Evolutionary conservation across 2,113 vertebrate genomes (phyloP), one percentile per base, ranked within the genome.

Genomic region (Hepsetus odoe): DNA sequence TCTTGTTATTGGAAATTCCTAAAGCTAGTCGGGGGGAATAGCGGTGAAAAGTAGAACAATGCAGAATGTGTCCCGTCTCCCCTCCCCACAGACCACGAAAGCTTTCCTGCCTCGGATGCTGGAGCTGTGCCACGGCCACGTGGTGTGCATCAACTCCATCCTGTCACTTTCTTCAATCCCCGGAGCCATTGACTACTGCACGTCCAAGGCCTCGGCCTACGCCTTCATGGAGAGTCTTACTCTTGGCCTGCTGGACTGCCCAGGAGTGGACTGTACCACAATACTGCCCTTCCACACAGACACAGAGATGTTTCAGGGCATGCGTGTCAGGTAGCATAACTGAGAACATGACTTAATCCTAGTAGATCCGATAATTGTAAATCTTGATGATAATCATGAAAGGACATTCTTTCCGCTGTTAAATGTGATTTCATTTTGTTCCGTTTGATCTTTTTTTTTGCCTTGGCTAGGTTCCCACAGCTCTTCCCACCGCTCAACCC

Each of bases 231-330:
- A 99, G 88, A 99, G 98, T 88, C 90, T 99, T 90, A 97, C 97
- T 4, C 82, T 99, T 87, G 98, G 97, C 32, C 92, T 99, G 86
- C 92, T 98, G 76, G 95, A 98, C 91, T 99, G 97, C 64, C 97
- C 98, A 0, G 98, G 98, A 0, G 97, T 99, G 77, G 92, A 93
- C 10, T 96, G 97, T 82, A 99, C 97, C 72, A 99, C 98, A 0
- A 94, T 99, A 58, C 91, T 99, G 66, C 98, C 98, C 79, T 99
- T 98, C 88, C 97, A 99, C 90, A 98, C 97, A 51, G 98, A 95
- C 86, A 99, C 98, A 0, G 97, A 99, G 90, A 99, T 99, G 98
- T 99, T 99, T 87, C 97, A 98, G 89, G 98, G 98, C 89, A 98
- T 99, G 97, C 93, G 96, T 92, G 95, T 98, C 90, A 96, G 98